phyloP scores from a whole-genome alignment of 2,113 vertebrate genomes.

The Gallinago media region DNA sequence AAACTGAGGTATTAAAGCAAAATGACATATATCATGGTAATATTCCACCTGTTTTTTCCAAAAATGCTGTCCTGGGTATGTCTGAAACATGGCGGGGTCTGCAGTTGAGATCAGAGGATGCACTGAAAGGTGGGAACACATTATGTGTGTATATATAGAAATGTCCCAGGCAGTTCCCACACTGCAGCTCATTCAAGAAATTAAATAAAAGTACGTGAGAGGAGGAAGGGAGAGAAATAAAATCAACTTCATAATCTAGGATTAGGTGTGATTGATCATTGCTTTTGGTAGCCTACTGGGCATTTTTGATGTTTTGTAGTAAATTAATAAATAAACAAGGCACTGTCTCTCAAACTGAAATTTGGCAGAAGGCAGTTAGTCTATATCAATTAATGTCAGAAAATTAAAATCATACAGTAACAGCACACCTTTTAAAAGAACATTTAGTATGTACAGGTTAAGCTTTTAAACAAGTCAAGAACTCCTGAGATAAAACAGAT shows the following conservation, averaged over 20 bases:
- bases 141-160: neutral
- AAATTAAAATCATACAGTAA: neutral
- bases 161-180: neutral
- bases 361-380: constrained; percentile 38
- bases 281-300: neutral
- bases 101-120: neutral
- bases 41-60: neutral
- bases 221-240: neutral
- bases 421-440: constrained; percentile 4
- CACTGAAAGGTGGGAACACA: neutral
- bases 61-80: neutral
- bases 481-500: neutral
- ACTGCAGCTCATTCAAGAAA: neutral
- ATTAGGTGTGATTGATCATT: neutral
- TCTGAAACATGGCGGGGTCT: neutral
- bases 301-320: constrained; percentile 14
- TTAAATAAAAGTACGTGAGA: neutral
- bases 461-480: neutral
- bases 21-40: neutral
- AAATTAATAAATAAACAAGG: constrained; percentile 47
- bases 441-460: neutral
- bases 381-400: constrained; percentile 25
- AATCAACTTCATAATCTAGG: neutral
- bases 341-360: neutral
- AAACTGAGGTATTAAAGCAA: neutral